phyloP scores from a whole-genome alignment of 2,888 invertebrate species.

The Odontothrips loti region DNA sequence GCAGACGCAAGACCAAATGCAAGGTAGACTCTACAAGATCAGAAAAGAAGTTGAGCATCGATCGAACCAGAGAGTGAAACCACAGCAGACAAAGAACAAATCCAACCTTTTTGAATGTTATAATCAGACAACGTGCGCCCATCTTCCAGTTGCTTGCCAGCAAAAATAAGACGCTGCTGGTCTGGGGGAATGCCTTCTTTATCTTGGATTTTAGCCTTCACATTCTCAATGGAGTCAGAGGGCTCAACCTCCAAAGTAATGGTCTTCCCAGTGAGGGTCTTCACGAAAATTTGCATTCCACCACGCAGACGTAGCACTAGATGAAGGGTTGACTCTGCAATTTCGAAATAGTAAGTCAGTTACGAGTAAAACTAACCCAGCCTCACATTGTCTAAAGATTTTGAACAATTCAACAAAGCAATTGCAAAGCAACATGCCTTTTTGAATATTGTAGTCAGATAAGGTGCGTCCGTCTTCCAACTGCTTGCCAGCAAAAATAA shows the following conservation, averaged over 20 bases:
- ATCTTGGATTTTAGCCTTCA: slow-evolving; percentile 87
- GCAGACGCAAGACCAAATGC: slow-evolving; percentile 53
- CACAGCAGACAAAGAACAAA: neutral
- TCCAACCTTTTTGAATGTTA: slow-evolving; percentile 41
- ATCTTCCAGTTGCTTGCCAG: slow-evolving; percentile 56
- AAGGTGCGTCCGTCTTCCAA: slow-evolving; percentile 56
- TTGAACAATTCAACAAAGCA: no score
- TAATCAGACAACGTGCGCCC: slow-evolving; percentile 54
- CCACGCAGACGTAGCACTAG: neutral
- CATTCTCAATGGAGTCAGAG: slow-evolving; percentile 91
- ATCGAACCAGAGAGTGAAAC: neutral
- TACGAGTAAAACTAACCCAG: slow-evolving; percentile 38
- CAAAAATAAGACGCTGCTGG: slow-evolving; percentile 67
- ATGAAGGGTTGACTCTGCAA: neutral
- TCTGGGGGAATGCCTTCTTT: slow-evolving; percentile 90
- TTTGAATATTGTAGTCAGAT: slow-evolving; percentile 55
- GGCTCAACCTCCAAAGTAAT: slow-evolving; percentile 90
- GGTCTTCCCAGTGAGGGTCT: slow-evolving; percentile 90
- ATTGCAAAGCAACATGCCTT: slow-evolving; percentile 42
- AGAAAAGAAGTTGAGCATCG: neutral
- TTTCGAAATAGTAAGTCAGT: neutral
- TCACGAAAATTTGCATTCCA: slow-evolving; percentile 92
- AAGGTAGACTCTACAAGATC: slow-evolving; percentile 47
- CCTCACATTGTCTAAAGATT: neutral
- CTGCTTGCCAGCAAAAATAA: slow-evolving; percentile 57